Conservation (phyloP, 2,797 vertebrate species). For the Urocyon cinereoargenteus region DNA sequence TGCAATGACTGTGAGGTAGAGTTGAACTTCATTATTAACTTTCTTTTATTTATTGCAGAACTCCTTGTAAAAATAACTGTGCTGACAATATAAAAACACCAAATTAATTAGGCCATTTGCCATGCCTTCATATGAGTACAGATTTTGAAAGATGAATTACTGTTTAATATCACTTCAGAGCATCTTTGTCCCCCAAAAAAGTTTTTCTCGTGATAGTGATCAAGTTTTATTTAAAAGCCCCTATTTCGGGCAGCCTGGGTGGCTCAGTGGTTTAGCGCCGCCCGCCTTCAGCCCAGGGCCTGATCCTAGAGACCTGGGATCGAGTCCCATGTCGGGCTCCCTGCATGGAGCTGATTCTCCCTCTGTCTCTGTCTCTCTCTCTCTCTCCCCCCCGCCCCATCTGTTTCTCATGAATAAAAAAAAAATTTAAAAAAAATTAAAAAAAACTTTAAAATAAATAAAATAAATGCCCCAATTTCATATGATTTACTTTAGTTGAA, state of each 20-base stretch:
- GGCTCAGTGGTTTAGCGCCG: no score
- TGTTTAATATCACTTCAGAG: background rate
- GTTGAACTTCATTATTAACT: background rate
- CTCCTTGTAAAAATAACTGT: background rate
- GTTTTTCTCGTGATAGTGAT: background rate
- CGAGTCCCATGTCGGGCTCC: no score
- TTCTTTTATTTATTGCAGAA: background rate
- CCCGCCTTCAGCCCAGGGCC: no score
- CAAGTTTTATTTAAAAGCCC: background rate
- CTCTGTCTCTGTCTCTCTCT: no score
- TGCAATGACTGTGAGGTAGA: rapidly evolving
- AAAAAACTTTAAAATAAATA: no score
- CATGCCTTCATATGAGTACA: background rate
- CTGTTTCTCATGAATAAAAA: no score
- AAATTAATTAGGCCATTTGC: background rate
- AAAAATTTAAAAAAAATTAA: no score
- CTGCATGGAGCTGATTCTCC: no score
- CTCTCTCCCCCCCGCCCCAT: no score
- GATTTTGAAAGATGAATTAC: background rate
- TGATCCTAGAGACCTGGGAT: no score
- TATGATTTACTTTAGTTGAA: background rate
- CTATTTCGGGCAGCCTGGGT: background rate
- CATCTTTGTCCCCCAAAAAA: background rate
- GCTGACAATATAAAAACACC: background rate
- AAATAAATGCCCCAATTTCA: background rate